Conservation (phyloP, 2,888 invertebrate genomes). For the Apoda limacodes region DNA sequence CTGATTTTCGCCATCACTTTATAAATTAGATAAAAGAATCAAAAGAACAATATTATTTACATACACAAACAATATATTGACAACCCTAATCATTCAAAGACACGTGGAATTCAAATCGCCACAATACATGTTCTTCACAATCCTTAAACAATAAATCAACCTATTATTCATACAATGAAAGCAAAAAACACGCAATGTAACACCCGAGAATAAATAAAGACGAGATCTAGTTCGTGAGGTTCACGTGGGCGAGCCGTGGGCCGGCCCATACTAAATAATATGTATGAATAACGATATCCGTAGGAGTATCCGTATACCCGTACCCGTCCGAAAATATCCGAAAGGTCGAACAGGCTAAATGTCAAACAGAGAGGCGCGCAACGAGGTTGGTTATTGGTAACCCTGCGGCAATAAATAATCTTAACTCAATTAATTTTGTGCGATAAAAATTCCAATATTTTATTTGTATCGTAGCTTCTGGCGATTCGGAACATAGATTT, state of each 20-base stretch:
- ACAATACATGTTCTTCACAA: slow-evolving; percentile 22
- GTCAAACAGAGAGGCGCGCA: slow-evolving; percentile 40
- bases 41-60: no score
- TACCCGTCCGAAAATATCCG: slow-evolving; percentile 42
- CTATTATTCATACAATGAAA: slow-evolving; percentile 25
- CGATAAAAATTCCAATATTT: slow-evolving; percentile 17
- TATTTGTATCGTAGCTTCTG: slow-evolving; percentile 5
- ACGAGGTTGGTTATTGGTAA: slow-evolving; percentile 37
- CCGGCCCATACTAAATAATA: slow-evolving; percentile 24
- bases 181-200: slow-evolving; percentile 34
- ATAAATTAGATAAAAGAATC: no score
- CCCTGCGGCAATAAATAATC: slow-evolving; percentile 31
- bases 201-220: slow-evolving; percentile 33
- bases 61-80: no score
- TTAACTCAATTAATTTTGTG: slow-evolving; percentile 11
- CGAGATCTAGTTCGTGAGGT: slow-evolving; percentile 51
- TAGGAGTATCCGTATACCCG: slow-evolving; percentile 55
- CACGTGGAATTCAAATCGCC: no score
- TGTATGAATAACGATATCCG: slow-evolving; percentile 37
- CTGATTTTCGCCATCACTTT: no score
- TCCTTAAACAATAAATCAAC: slow-evolving; percentile 27
- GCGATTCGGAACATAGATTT: slow-evolving; percentile 1
- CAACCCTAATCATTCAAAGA: no score
- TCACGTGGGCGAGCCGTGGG: slow-evolving; percentile 41
- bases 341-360: slow-evolving; percentile 60